Conservation (phyloP, 2,113 vertebrate species). For the Butorides virescens region DNA sequence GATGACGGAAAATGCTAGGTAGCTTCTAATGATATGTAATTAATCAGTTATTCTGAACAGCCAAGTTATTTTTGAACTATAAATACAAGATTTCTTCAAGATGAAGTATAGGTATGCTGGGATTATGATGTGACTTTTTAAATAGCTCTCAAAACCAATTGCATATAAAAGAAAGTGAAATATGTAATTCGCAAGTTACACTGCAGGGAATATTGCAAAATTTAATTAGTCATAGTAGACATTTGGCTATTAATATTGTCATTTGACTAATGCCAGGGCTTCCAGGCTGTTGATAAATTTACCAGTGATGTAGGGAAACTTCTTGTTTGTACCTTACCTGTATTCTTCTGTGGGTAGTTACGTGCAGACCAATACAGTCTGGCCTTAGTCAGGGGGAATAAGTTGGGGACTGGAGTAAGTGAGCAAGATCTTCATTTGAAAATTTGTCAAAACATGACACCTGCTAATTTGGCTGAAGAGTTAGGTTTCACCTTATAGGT, state of each 20-base stretch:
- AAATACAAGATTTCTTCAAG: background rate
- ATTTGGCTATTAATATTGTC: background rate
- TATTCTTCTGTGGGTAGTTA: background rate
- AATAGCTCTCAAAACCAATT: background rate
- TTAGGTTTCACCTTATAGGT: background rate
- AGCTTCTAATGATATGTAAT: background rate
- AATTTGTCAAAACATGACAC: background rate
- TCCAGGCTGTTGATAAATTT: background rate
- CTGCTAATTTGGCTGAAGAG: background rate
- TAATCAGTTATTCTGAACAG: background rate
- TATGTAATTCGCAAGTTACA: background rate
- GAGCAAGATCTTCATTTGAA: background rate
- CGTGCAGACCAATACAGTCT: background rate
- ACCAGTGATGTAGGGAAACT: background rate
- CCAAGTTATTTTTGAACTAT: background rate
- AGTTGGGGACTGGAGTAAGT: background rate
- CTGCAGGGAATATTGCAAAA: background rate
- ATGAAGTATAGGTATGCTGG: background rate
- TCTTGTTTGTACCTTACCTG: background rate
- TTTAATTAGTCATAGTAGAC: background rate
- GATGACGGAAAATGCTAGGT: background rate
- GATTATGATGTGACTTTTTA: background rate
- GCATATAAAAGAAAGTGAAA: background rate
- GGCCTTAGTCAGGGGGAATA: accelerated
- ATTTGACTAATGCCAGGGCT: background rate